Conservation (phyloP, 2,888 invertebrate species). For the Automeris io region DNA sequence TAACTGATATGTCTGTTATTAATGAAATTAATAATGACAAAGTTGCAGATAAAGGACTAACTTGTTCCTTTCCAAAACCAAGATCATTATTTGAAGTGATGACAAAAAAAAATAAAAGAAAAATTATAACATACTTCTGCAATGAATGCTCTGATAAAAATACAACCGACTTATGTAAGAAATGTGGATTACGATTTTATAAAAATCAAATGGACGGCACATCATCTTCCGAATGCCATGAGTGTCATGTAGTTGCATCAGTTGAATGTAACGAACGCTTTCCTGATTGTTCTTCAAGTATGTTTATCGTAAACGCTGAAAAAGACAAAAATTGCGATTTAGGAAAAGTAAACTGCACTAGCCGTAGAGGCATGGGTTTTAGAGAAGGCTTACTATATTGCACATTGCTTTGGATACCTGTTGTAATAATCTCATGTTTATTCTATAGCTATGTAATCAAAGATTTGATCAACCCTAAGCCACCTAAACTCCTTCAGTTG, state of each 20-base stretch:
- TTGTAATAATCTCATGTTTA: slow-evolving; percentile 31
- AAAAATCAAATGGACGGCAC: not conserved
- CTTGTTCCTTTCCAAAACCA: slow-evolving; percentile 30
- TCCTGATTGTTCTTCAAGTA: slow-evolving; percentile 4
- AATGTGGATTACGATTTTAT: not conserved
- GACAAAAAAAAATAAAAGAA: slow-evolving; percentile 23
- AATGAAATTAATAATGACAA: slow-evolving; percentile 19
- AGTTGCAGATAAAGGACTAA: slow-evolving; percentile 21
- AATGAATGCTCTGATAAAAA: slow-evolving; percentile 16
- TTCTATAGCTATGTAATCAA: slow-evolving; percentile 39
- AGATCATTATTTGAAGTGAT: slow-evolving; percentile 35
- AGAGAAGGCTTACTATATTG: slow-evolving; percentile 44
- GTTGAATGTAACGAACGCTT: not conserved
- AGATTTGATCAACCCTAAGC: slow-evolving; percentile 16
- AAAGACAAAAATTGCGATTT: slow-evolving; percentile 7
- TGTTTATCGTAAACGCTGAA: slow-evolving; percentile 8
- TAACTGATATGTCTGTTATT: slow-evolving; percentile 56
- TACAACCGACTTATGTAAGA: not conserved
- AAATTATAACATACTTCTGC: slow-evolving; percentile 34
- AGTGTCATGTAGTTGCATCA: not conserved
- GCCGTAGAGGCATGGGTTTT: slow-evolving; percentile 29
- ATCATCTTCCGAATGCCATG: not conserved
- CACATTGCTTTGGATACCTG: slow-evolving; percentile 43
- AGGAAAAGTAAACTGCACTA: slow-evolving; percentile 2
- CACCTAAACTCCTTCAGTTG: not conserved